Evolutionary conservation across 2,888 invertebrate species (phyloP).

Genomic region (Stenichneumon culpator): DNA sequence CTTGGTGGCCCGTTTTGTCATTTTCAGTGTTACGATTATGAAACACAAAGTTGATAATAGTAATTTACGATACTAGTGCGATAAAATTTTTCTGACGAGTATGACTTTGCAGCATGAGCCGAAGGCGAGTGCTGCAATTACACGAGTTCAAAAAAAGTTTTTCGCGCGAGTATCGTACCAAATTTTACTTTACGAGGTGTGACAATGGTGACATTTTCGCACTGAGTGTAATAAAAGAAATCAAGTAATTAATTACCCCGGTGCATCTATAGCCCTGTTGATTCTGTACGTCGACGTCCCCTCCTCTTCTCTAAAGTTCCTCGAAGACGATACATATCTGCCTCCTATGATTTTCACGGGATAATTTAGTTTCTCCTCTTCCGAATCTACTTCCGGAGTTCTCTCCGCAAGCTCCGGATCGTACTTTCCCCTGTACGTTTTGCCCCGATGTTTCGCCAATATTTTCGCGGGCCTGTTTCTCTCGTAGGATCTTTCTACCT

Average conservation of each 20-base stretch:
- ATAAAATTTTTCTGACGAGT: no score
- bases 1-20: no score
- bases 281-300: slow-evolving; percentile 63
- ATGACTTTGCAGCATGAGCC: no score
- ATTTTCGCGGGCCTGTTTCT: slow-evolving; percentile 56
- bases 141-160: no score
- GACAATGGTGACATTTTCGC: no score
- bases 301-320: neutral
- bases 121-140: no score
- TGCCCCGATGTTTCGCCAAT: slow-evolving; percentile 64
- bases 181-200: no score
- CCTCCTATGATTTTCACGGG: neutral
- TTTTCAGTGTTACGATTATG: neutral
- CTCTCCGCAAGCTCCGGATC: slow-evolving; percentile 50
- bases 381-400: slow-evolving; percentile 12
- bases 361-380: neutral
- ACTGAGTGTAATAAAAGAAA: no score
- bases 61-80: no score
- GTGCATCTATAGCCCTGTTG: slow-evolving; percentile 73
- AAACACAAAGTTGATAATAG: neutral
- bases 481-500: slow-evolving; percentile 45
- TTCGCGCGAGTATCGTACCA: no score
- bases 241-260: slow-evolving; percentile 71
- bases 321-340: neutral
- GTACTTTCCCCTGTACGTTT: slow-evolving; percentile 70